Base-by-base conservation (phyloP, 2,888 invertebrate genomes). In the Epirrita christyi region DNA sequence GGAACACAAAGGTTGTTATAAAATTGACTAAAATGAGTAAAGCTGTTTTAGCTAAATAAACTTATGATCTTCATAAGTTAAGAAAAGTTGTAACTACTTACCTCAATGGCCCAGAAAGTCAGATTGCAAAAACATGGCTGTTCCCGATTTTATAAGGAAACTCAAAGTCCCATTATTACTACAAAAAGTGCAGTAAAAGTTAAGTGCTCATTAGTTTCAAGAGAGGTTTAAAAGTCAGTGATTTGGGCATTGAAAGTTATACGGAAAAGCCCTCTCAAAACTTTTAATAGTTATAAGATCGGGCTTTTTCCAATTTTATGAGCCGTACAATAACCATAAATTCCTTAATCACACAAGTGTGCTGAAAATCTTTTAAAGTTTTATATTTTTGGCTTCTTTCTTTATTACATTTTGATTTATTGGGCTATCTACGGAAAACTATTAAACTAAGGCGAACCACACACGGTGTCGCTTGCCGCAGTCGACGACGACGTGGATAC, bases 151-250 rank as follows among this genome's bases (percentile, higher is more conserved):
- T 80, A 79, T 71, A 70, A 56, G 67, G 53, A 74, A 84, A 81
- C 75, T 85, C 79, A 68, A 82, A 82, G 75, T 74, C 69, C 80
- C 80, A 82, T 86, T 86, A 84, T 76, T 79, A 83, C 77, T 86
- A 84, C 38, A 62, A 58, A 64, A 84, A 86, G 80, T 80, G 81
- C 83, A 83, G 79, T 86, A 81, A 86, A 21, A 83, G 73, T 71
- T 73, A 78, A 81, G 72, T 71, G 68, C 68, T 79, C 81, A 81
- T 85, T 81, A 81, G 77, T 80, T 67, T 66, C 67, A 46, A 63
- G 60, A 64, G 68, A 70, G 68, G 70, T 73, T 78, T 72, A 67
- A 60, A 65, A 68, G 62, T 72, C 69, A 60, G 63, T 57, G 55
- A 63, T 62, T 59, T 50, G 57, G 42, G 59, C 57, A 65, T 68